Evolutionary conservation across 2,888 invertebrate species (phyloP).

Genomic region (Torymus auratus): DNA sequence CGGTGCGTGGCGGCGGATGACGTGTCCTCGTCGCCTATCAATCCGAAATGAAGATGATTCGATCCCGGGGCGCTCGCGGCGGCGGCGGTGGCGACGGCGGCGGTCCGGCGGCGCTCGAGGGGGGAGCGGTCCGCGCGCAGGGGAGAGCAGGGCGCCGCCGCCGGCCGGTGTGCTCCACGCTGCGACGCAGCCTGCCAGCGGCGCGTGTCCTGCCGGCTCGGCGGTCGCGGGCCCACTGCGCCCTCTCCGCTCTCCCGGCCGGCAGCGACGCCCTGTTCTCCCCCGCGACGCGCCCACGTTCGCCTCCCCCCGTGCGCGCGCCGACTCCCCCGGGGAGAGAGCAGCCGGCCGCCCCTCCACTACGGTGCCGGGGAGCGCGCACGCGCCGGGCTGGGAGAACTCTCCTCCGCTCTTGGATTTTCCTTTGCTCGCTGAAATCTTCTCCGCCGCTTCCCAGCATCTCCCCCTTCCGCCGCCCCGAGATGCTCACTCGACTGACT

Average conservation of each 20-base stretch:
- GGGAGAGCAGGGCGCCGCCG: constrained; percentile 44
- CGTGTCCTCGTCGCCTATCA: constrained; percentile 60
- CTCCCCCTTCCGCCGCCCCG: no score
- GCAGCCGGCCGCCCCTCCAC: constrained; percentile 70
- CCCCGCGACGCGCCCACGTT: constrained; percentile 60
- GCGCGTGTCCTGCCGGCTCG: constrained; percentile 74
- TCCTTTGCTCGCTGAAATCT: constrained; percentile 9
- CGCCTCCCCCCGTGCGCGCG: constrained; percentile 57
- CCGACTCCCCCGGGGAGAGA: constrained; percentile 62
- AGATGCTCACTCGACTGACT: no score
- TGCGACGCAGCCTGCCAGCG: not conserved
- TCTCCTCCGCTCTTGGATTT: constrained; percentile 33
- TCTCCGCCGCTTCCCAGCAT: no score
- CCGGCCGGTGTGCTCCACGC: constrained; percentile 58
- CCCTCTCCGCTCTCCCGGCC: constrained; percentile 75
- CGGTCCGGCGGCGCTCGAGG: constrained; percentile 21
- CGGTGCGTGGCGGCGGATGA: constrained; percentile 17
- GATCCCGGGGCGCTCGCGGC: constrained; percentile 50
- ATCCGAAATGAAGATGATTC: constrained; percentile 66
- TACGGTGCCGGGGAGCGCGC: constrained; percentile 60
- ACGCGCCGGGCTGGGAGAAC: not conserved
- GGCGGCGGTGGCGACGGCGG: constrained; percentile 53
- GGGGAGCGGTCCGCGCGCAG: constrained; percentile 32
- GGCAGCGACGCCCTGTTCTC: constrained; percentile 75
- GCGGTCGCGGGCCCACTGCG: constrained; percentile 79